A percentile compares a stretch with the other conserved stretches of the same genome.
These are phyloP conservation scores for Drosophila peninsularis DNA, from an alignment of 2,888 invertebrate genomes.

Conservation along the genomic window DNA sequence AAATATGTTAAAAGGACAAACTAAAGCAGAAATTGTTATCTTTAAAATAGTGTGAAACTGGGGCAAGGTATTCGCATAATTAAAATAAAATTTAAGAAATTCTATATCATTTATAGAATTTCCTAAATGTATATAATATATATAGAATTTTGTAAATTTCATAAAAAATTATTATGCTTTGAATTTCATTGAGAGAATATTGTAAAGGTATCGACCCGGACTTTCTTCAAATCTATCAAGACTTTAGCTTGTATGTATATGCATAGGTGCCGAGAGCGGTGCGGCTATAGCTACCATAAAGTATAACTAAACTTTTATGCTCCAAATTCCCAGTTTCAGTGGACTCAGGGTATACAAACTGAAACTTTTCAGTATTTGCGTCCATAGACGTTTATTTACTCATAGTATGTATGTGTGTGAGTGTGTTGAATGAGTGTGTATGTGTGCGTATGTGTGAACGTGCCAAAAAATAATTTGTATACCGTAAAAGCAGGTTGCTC, in stretches of 20 bases:
- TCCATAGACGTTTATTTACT: conserved; percentile 37
- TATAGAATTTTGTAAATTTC: too few relatives aligned
- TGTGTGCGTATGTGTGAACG: background rate
- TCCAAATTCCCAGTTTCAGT: too few relatives aligned
- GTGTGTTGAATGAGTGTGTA: background rate
- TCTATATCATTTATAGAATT: too few relatives aligned
- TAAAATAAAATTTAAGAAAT: too few relatives aligned
- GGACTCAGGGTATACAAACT: background rate
- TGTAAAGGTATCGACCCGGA: background rate
- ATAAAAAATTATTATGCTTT: too few relatives aligned
- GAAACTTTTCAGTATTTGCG: conserved; percentile 15
- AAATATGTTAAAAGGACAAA: too few relatives aligned
- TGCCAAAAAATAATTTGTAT: conserved; percentile 31
- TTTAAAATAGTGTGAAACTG: too few relatives aligned
- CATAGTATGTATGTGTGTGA: background rate
- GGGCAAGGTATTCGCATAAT: too few relatives aligned
- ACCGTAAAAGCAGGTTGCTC: conserved; percentile 37
- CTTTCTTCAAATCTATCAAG: background rate
- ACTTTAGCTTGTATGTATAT: background rate
- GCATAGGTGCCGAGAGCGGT: background rate
- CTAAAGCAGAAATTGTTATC: too few relatives aligned
- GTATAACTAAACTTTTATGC: background rate
- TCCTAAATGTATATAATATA: too few relatives aligned
- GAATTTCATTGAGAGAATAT: too few relatives aligned
- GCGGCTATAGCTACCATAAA: background rate